Conservation (phyloP, 2,113 vertebrate genomes). For the Tor tambroides region DNA sequence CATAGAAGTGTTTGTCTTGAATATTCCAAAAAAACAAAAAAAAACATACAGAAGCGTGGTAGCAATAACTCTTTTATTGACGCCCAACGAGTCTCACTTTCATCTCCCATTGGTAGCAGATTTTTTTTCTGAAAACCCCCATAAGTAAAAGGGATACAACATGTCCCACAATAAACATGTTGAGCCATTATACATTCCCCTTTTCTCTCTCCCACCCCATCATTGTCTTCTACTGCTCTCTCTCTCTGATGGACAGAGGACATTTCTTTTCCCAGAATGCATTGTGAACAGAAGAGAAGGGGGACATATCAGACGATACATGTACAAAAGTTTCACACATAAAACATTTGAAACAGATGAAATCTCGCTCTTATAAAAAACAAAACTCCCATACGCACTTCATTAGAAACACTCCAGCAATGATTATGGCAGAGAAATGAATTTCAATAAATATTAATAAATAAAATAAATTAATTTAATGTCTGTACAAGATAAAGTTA, state of each 20-base stretch:
- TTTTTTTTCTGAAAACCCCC: conserved; percentile 56
- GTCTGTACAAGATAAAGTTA: conserved; percentile 72
- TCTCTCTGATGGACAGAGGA: background rate
- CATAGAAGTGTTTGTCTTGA: background rate
- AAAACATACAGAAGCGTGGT: conserved; percentile 52
- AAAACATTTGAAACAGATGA: conserved; percentile 56
- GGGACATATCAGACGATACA: conserved; percentile 54
- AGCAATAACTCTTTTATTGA: conserved; percentile 76
- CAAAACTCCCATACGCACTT: conserved; percentile 19
- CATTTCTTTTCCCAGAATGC: conserved; percentile 41
- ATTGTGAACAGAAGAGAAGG: conserved; percentile 56
- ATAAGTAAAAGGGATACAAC: conserved; percentile 59
- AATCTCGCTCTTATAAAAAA: conserved; percentile 43
- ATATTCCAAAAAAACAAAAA: conserved; percentile 50
- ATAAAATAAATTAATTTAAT: conserved; percentile 72
- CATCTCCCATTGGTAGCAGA: conserved; percentile 69
- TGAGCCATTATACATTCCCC: conserved; percentile 61
- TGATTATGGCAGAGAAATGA: conserved; percentile 50
- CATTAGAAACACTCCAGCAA: conserved; percentile 46
- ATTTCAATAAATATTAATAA: conserved; percentile 62
- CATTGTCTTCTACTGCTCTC: conserved; percentile 18
- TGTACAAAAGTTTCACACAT: conserved; percentile 51
- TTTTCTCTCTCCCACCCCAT: conserved; percentile 39
- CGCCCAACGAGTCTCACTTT: conserved; percentile 73
- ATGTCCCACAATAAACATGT: conserved; percentile 73